Evolutionary conservation across 2,888 invertebrate genomes (phyloP).

Genomic region (Bembecia ichneumoniformis): DNA sequence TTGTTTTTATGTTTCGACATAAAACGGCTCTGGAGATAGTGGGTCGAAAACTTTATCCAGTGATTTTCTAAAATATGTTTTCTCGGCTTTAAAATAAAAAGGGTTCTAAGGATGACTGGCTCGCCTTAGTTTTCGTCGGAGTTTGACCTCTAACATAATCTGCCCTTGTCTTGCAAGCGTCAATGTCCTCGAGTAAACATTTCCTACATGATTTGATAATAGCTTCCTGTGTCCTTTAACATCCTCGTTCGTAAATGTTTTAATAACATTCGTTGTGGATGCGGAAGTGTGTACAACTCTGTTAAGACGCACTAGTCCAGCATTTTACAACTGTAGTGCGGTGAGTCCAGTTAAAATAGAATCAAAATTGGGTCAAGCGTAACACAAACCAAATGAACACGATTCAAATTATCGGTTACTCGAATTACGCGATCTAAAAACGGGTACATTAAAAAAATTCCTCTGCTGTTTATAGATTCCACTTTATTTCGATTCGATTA

Average conservation of each 20-base stretch:
- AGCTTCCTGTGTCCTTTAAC: conserved; percentile 61
- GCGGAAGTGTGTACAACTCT: conserved; percentile 44
- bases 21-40: conserved; percentile 26
- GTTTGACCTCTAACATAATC: conserved; percentile 21
- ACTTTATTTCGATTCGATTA: conserved; percentile 50
- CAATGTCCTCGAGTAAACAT: conserved; percentile 34
- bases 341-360: conserved; percentile 33
- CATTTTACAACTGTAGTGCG: conserved; percentile 24
- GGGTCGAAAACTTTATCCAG: conserved; percentile 29
- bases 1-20: conserved; percentile 35
- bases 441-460: conserved; percentile 30
- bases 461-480: conserved; percentile 34
- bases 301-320: conserved; percentile 19
- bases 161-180: conserved; percentile 17
- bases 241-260: conserved; percentile 55
- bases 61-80: conserved; percentile 30
- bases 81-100: conserved; percentile 16
- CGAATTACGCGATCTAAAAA: conserved; percentile 25
- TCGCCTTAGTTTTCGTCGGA: conserved; percentile 10
- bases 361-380: conserved; percentile 45
- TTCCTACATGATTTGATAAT: conserved; percentile 66
- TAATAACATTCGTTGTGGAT: conserved; percentile 35
- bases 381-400: conserved; percentile 23
- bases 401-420: conserved; percentile 23
- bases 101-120: conserved; percentile 4